Percentiles rank a stretch among this genome's conserved stretches.
Evolutionary conservation across 2,797 vertebrate species (phyloP).

Genomic region (Myotis planiceps): DNA sequence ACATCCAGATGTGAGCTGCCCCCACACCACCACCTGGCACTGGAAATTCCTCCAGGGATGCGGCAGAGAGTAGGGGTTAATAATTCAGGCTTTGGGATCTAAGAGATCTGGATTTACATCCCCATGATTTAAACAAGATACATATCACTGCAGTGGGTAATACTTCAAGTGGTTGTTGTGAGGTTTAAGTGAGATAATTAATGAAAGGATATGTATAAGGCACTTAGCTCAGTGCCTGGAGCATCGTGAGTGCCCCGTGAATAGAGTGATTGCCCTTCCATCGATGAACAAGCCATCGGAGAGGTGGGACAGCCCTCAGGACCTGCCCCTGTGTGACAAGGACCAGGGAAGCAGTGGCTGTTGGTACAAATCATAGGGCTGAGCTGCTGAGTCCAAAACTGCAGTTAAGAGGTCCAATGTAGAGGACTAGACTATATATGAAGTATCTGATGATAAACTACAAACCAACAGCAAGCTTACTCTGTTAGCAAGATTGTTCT

Average conservation of each 20-base stretch:
- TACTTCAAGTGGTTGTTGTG: not conserved
- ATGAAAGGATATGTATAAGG: not conserved
- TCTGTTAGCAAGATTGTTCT: not conserved
- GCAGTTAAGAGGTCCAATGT: not conserved
- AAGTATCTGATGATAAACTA: not conserved
- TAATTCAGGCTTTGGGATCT: not conserved
- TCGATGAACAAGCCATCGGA: not conserved
- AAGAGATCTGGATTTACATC: not conserved
- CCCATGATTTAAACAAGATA: not conserved
- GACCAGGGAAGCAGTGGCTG: not conserved
- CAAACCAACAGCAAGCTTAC: not conserved
- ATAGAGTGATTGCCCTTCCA: not conserved
- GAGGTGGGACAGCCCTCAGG: not conserved
- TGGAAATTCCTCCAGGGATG: not conserved
- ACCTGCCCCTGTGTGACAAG: not conserved
- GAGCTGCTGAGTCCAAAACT: not conserved
- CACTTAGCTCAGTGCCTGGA: not conserved
- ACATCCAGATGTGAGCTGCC: constrained; percentile 15
- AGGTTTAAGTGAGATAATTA: not conserved
- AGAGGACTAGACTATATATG: not conserved
- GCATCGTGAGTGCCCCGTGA: not conserved
- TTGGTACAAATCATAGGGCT: not conserved
- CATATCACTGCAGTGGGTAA: not conserved
- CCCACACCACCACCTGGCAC: not conserved
- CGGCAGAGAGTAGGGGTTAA: not conserved